Base-by-base conservation (phyloP, 2,888 invertebrate species). In the Azorinus chamasolen region DNA sequence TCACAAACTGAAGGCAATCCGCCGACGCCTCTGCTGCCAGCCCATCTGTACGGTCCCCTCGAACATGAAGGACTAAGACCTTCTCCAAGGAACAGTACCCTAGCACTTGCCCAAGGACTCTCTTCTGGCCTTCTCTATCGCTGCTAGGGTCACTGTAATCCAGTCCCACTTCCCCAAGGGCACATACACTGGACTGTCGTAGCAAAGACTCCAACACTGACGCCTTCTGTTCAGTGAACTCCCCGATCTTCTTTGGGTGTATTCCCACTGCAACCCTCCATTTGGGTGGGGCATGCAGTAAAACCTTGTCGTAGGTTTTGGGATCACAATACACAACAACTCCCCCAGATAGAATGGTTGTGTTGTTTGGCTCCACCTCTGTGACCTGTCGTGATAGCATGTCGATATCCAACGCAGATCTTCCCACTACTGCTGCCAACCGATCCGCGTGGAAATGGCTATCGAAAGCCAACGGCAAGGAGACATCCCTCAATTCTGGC, bases 361-460 rank as follows among this genome's bases (percentile, higher is more conserved):
- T 14, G 16, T 20, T 51, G 16, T 51, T 20, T 20, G 51, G 24
- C 6, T 20, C 18, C 25, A 51, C 25, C 24, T 51, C 51, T 3
- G 51, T 51, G n/a, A n/a, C n/a, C 16, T 20, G 4, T 22, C 51
- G 14, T 4, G 24, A 16, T 25, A 51, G 8, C 3, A 14, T 22
- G 8, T 51, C 51, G 4, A 51, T 25, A 4, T 22, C 20, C 4
- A 16, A 5, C 51, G 8, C 4, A 14, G 6, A 20, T 24, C 6
- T 51, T 20, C 51, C 51, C 6, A 51, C 22, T 8, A 16, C 14
- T 4, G 25, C 18, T 14, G 24, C 32, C 27, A 54, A 18, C 2
- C 54, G 54, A 18, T 54, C 54, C 12, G 20, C n/a, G 18, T 54
- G 54, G 20, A 54, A 54, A 32, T 53, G 24, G 53, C 53, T 53